These are phyloP conservation scores for Astreopora myriophthalma DNA, from an alignment of 64 coral and sea anemone genomes.

Conservation along the genomic window DNA sequence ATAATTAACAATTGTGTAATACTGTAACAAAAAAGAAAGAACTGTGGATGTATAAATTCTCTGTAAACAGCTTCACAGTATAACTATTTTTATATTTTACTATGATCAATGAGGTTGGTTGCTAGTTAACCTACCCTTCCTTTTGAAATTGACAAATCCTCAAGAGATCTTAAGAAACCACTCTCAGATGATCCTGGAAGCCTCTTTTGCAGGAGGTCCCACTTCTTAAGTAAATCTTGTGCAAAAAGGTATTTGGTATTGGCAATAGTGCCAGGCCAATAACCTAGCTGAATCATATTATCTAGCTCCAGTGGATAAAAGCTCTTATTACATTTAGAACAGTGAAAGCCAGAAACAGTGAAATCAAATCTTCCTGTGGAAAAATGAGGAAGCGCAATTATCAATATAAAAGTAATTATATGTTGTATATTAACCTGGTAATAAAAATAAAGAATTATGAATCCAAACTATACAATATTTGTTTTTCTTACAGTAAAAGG, in stretches of 20 bases:
- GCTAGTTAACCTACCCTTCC: no score
- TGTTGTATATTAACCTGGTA: no score
- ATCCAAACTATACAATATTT: no score
- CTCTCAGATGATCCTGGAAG: constrained; percentile 48
- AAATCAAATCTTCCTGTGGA: constrained; percentile 39
- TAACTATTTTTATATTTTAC: no score
- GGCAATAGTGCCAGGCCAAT: constrained; percentile 33
- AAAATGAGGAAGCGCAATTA: background rate
- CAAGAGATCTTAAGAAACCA: constrained; percentile 33
- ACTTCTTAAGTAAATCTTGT: constrained; percentile 19
- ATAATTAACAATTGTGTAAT: no score
- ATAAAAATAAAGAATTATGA: no score
- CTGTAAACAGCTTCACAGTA: no score
- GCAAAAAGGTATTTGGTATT: constrained; percentile 19
- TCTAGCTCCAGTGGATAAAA: background rate
- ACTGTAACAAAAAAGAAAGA: no score
- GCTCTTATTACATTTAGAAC: background rate
- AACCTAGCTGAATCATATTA: background rate
- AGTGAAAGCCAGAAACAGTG: background rate
- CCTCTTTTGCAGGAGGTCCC: constrained; percentile 9
- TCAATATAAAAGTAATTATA: background rate
- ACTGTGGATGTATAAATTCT: no score
- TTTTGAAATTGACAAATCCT: background rate
- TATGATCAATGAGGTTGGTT: no score
- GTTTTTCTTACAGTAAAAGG: no score